A percentile compares a stretch with the other conserved stretches of the same genome.
These are phyloP conservation scores for Polymixis lichenea DNA, from an alignment of 2,888 invertebrate genomes.

Conservation along the genomic window DNA sequence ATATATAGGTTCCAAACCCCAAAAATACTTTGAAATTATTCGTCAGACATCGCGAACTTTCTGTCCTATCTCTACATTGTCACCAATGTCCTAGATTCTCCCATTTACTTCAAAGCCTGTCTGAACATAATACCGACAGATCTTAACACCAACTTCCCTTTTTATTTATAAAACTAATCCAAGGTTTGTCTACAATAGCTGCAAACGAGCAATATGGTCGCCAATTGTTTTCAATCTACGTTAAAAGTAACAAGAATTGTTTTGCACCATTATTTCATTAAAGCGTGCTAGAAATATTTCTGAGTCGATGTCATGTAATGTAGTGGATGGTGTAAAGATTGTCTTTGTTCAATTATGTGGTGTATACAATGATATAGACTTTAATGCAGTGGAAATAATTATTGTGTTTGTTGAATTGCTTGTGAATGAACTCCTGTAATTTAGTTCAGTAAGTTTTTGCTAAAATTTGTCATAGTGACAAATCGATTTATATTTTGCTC, in stretches of 20 bases:
- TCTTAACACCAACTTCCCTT: slow-evolving; percentile 55
- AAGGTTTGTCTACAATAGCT: slow-evolving; percentile 62
- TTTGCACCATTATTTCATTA: slow-evolving; percentile 80
- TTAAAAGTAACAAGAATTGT: slow-evolving; percentile 76
- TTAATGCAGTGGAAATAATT: neutral
- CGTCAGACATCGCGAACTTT: neutral
- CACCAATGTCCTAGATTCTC: slow-evolving; percentile 14
- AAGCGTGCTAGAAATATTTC: slow-evolving; percentile 56
- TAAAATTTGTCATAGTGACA: neutral
- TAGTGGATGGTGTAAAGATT: slow-evolving; percentile 30
- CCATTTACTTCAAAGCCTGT: slow-evolving; percentile 31
- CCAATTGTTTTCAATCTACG: slow-evolving; percentile 71
- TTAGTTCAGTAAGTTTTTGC: neutral
- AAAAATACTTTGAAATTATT: neutral
- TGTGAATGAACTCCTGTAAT: neutral
- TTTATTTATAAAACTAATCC: slow-evolving; percentile 55
- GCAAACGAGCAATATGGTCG: slow-evolving; percentile 60
- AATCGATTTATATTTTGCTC: neutral
- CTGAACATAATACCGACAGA: slow-evolving; percentile 15
- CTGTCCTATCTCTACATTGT: neutral
- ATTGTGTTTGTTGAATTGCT: neutral
- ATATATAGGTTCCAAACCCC: no score
- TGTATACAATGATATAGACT: slow-evolving; percentile 5
- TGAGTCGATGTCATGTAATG: slow-evolving; percentile 53
- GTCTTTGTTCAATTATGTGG: slow-evolving; percentile 53